Evolutionary conservation across 2,113 vertebrate genomes (phyloP).

Genomic region (Sphyrna mokarran): DNA sequence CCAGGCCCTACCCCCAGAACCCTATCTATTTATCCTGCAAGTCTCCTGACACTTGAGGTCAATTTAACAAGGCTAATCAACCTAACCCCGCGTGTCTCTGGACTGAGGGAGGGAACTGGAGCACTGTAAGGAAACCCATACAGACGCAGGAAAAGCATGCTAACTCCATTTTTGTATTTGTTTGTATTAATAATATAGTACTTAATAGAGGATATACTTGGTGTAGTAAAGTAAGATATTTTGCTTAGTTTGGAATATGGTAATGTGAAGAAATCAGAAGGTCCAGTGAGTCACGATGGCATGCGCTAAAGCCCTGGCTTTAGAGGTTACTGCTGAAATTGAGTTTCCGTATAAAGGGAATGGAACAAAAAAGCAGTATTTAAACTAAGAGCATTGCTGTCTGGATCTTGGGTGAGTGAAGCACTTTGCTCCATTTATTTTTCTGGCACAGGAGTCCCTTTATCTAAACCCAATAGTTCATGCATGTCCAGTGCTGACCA

Average conservation of each 20-base stretch:
- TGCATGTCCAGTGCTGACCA: not conserved
- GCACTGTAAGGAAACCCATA: no score
- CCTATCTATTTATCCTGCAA: no score
- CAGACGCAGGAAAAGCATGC: no score
- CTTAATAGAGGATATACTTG: not conserved
- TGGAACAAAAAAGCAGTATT: not conserved
- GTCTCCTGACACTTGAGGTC: no score
- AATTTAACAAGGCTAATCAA: no score
- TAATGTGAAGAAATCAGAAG: no score
- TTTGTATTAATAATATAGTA: not conserved
- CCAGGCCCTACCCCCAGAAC: no score
- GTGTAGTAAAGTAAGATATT: not conserved
- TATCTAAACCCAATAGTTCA: not conserved
- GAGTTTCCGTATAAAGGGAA: not conserved
- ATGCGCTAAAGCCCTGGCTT: not conserved
- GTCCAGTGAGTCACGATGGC: not conserved
- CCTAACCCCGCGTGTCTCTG: no score
- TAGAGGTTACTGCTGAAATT: not conserved
- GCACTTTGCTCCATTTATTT: not conserved
- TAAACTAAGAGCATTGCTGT: not conserved
- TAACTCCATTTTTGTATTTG: no score
- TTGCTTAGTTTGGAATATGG: no score
- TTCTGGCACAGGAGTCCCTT: not conserved
- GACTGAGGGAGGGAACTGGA: no score
- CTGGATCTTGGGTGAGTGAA: not conserved